These are phyloP conservation scores for Phaenicophaeus curvirostris DNA, from an alignment of 2,797 vertebrate species.

Conservation along the genomic window DNA sequence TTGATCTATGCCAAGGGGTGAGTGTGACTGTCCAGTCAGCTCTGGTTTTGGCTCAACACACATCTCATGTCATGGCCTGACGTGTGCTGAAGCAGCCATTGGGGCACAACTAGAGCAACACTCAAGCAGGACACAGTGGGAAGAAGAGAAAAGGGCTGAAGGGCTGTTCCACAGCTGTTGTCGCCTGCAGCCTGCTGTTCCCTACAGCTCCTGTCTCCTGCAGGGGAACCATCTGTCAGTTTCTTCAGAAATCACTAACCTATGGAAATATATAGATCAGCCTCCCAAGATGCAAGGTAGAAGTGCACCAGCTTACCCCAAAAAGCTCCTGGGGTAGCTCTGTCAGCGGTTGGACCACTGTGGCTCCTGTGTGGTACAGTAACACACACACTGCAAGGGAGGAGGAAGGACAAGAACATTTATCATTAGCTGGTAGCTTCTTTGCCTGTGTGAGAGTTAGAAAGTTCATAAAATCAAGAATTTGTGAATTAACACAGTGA, in stretches of 20 bases:
- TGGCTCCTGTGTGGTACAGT: too few species aligned
- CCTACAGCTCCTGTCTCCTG: background rate
- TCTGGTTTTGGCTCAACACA: background rate
- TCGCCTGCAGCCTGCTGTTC: background rate
- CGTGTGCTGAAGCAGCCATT: background rate
- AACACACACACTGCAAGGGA: rapidly evolving
- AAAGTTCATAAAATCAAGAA: background rate
- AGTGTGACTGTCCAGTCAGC: background rate
- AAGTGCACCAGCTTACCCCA: background rate
- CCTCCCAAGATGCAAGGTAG: background rate
- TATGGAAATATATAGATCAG: background rate
- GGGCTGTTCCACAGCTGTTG: background rate
- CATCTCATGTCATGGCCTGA: background rate
- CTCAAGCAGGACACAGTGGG: rapidly evolving
- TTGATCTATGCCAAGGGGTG: background rate
- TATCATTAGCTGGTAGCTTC: rapidly evolving
- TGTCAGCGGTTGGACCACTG: rapidly evolving
- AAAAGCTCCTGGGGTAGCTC: background rate
- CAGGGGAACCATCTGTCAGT: background rate
- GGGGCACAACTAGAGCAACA: rapidly evolving
- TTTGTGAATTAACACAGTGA: background rate
- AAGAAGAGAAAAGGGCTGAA: background rate
- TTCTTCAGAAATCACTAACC: background rate
- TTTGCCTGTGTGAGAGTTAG: rapidly evolving
- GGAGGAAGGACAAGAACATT: rapidly evolving